Evolutionary conservation across 1,140 invertebrate genomes (phyloP).

Genomic region (Neotoxoptera formosana): DNA sequence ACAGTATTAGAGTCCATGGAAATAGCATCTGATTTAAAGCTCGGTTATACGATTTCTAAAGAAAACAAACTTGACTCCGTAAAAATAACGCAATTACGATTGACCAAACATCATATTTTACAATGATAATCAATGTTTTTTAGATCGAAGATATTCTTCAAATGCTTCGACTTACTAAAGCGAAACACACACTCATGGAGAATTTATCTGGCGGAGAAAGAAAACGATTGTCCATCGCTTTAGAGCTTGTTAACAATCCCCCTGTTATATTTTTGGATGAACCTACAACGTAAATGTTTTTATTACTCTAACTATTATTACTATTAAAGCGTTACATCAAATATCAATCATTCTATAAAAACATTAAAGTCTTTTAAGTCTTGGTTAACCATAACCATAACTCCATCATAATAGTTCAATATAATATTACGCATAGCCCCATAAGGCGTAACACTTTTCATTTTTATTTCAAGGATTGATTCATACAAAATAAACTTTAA

Average conservation of each 20-base stretch:
- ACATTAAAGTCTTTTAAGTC: neutral
- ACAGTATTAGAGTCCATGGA: constrained; percentile 86
- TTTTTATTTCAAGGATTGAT: too few species aligned
- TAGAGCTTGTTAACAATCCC: constrained; percentile 95
- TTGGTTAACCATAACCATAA: neutral
- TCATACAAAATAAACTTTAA: too few species aligned
- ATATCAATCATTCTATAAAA: neutral
- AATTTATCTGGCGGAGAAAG: constrained; percentile 89
- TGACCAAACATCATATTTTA: neutral
- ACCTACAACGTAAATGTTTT: constrained; percentile 77
- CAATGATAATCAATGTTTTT: constrained; percentile 60
- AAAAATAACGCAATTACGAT: constrained; percentile 62
- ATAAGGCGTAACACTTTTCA: too few species aligned
- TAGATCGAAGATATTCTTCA: constrained; percentile 78
- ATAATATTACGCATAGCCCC: too few species aligned
- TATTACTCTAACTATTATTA: neutral
- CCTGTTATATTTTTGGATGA: constrained; percentile 86
- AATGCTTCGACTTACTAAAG: constrained; percentile 70
- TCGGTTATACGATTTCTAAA: constrained; percentile 72
- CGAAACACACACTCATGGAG: constrained; percentile 74
- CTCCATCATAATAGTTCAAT: too few species aligned
- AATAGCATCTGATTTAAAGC: constrained; percentile 86
- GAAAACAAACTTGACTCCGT: constrained; percentile 76
- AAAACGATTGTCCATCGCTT: constrained; percentile 89
- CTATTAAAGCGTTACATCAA: neutral